phyloP scores from a whole-genome alignment of 2,113 vertebrate genomes.

The Rhynchopsitta pachyrhyncha region DNA sequence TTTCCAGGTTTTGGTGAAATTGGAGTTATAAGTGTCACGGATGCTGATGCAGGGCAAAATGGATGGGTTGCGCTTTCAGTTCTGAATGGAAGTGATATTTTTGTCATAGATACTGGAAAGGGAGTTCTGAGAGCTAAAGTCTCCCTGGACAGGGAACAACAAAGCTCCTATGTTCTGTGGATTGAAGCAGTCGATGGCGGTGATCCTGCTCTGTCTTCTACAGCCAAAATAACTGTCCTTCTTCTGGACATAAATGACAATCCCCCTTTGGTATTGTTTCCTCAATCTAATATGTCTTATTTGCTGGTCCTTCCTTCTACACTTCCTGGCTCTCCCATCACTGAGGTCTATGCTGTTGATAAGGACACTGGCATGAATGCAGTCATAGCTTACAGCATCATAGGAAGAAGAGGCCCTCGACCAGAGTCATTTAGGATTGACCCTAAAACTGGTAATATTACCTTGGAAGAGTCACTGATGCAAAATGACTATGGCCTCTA shows the following conservation, averaged over 20 bases:
- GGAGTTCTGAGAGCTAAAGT: constrained; percentile 91
- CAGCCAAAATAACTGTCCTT: constrained; percentile 92
- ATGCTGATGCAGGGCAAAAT: constrained; percentile 90
- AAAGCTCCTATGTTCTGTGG: constrained; percentile 93
- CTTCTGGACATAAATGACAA: constrained; percentile 98
- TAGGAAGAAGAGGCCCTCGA: constrained; percentile 91
- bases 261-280: constrained; percentile 93
- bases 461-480: constrained; percentile 88
- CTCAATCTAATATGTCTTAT: constrained; percentile 97
- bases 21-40: constrained; percentile 92
- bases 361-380: constrained; percentile 98
- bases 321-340: constrained; percentile 93
- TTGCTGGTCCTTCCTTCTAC: constrained; percentile 92
- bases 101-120: constrained; percentile 94
- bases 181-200: constrained; percentile 93
- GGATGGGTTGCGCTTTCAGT: constrained; percentile 96
- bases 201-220: constrained; percentile 90
- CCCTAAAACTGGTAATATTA: constrained; percentile 95
- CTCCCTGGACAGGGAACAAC: constrained; percentile 92
- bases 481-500: constrained; percentile 90
- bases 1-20: constrained; percentile 97
- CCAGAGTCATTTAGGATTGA: constrained; percentile 94
- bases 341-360: constrained; percentile 96
- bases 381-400: constrained; percentile 96
- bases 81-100: constrained; percentile 93